A percentile compares a stretch with the other conserved stretches of the same genome.
These are phyloP conservation scores for Galbula dea DNA, from an alignment of 2,113 vertebrate genomes.

Conservation along the genomic window DNA sequence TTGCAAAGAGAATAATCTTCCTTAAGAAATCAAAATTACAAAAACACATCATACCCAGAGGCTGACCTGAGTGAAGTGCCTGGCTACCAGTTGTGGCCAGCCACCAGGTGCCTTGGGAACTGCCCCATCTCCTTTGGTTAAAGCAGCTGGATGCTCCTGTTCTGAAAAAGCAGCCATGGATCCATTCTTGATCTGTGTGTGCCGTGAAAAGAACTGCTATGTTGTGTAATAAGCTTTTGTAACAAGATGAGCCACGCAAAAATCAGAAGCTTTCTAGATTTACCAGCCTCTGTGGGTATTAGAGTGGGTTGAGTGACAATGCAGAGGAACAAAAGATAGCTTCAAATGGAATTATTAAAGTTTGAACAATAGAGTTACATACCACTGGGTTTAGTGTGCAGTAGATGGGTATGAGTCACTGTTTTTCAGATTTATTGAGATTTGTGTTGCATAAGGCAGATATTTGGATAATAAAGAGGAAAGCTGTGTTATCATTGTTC, in stretches of 20 bases:
- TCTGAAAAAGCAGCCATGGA: not conserved
- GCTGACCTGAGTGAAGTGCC: not conserved
- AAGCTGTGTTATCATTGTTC: not conserved
- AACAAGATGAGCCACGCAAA: not conserved
- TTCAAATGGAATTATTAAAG: constrained; percentile 13
- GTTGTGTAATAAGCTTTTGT: constrained; percentile 48
- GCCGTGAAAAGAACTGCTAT: not conserved
- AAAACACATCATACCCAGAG: not conserved
- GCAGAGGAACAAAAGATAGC: constrained; percentile 39
- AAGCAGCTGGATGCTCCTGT: not conserved
- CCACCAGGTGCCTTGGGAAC: not conserved
- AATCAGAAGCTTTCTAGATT: constrained; percentile 48
- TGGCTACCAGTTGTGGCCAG: not conserved
- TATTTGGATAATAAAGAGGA: constrained; percentile 7
- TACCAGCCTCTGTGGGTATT: constrained; percentile 10
- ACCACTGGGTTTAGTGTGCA: not conserved
- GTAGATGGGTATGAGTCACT: constrained; percentile 38
- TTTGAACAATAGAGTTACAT: constrained; percentile 31
- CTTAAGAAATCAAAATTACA: not conserved
- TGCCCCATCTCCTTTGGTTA: not conserved
- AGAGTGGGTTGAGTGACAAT: constrained; percentile 39
- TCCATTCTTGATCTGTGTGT: not conserved
- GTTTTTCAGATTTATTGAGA: constrained; percentile 31
- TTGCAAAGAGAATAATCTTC: not conserved
- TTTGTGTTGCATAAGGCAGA: constrained; percentile 38